Percentiles rank a stretch among this genome's conserved stretches.
Conservation (phyloP, 37 sponge, comb jelly and placozoan species). For the Cliona cf. orientalis region DNA sequence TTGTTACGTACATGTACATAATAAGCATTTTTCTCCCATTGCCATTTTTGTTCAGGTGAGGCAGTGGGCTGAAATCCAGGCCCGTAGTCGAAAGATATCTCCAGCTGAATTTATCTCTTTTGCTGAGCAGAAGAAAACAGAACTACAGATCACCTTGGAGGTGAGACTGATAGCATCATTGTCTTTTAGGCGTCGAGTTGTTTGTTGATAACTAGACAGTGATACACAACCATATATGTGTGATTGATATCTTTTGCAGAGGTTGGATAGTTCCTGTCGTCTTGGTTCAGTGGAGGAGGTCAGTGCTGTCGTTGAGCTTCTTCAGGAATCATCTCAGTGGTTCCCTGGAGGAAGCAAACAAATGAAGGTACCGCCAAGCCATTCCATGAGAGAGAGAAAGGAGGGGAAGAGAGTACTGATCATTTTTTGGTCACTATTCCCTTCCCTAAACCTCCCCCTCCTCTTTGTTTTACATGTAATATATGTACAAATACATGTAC, state of each 20-base stretch:
- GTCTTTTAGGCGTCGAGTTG: too few species aligned
- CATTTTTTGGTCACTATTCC: too few species aligned
- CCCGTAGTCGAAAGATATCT: constrained; percentile 59
- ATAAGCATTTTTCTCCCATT: not conserved
- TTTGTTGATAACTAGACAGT: too few species aligned
- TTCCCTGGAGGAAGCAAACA: constrained; percentile 76
- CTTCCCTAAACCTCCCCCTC: too few species aligned
- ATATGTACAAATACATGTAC: too few species aligned
- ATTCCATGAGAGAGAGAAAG: too few species aligned
- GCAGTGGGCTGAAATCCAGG: constrained; percentile 85
- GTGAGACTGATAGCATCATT: too few species aligned
- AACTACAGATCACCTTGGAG: constrained; percentile 10
- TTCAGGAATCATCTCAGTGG: constrained; percentile 59
- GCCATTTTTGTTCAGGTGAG: constrained; percentile 18
- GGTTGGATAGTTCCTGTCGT: not conserved
- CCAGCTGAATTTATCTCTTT: constrained; percentile 42
- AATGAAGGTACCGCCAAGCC: constrained; percentile 77
- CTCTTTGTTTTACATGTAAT: too few species aligned
- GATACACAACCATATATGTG: too few species aligned
- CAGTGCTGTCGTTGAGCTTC: constrained; percentile 18
- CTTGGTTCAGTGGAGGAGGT: constrained; percentile 28
- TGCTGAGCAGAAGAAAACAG: constrained; percentile 48
- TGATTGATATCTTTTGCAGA: too few species aligned
- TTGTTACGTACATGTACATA: too few species aligned
- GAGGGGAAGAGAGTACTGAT: too few species aligned